Conservation (phyloP, 2,113 vertebrate genomes). For the Calypte anna region DNA sequence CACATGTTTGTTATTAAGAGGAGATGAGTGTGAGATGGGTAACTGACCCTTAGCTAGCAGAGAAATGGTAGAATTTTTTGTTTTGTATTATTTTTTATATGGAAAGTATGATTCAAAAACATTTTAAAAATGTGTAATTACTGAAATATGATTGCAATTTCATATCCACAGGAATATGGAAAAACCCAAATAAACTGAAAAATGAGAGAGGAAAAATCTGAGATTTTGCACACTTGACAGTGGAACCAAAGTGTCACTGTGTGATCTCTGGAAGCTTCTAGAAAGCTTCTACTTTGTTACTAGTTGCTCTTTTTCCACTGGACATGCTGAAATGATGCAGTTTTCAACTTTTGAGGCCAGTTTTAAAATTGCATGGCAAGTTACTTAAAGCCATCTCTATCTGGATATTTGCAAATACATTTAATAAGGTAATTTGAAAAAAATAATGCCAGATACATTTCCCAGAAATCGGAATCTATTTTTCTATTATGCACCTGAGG, state of each 20-base stretch:
- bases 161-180: not conserved
- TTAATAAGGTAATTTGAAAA: constrained; percentile 29
- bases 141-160: not conserved
- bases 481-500: constrained; percentile 54
- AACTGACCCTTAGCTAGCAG: not conserved
- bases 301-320: not conserved
- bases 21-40: not conserved
- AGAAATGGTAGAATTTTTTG: not conserved
- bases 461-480: constrained; percentile 34
- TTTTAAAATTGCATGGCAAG: not conserved
- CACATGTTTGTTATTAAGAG: not conserved
- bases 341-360: not conserved
- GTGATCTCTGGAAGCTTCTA: not conserved
- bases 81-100: not conserved
- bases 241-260: not conserved
- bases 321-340: not conserved
- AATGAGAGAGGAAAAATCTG: not conserved
- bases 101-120: not conserved
- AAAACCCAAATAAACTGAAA: not conserved
- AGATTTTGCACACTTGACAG: not conserved
- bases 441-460: constrained; percentile 48
- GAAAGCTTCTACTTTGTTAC: not conserved
- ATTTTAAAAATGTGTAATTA: not conserved
- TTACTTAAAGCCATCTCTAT: constrained; percentile 8
- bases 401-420: constrained; percentile 48